These are phyloP conservation scores for Siniperca knerii DNA, from an alignment of 2,113 vertebrate species.

Conservation along the genomic window DNA sequence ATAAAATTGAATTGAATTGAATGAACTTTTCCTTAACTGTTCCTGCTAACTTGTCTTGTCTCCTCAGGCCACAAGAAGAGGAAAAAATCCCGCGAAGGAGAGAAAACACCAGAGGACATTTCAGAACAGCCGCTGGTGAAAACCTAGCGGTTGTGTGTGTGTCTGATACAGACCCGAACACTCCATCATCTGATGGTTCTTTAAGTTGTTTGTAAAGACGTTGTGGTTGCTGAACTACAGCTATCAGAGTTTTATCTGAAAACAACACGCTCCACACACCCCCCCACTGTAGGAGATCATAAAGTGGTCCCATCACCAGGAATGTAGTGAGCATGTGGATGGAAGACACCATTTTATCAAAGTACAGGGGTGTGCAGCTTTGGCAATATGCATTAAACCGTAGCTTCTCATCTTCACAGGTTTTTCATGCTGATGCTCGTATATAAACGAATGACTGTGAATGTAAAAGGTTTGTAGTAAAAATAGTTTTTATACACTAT, in stretches of 20 bases:
- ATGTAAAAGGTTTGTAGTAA: slow-evolving; percentile 50
- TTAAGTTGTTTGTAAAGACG: slow-evolving; percentile 41
- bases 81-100: slow-evolving; percentile 86
- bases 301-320: slow-evolving; percentile 8
- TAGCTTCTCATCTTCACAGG: slow-evolving; percentile 24
- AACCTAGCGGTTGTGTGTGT: slow-evolving; percentile 68
- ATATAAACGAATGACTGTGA: slow-evolving; percentile 45
- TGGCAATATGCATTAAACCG: slow-evolving; percentile 11
- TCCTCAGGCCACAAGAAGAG: slow-evolving; percentile 90
- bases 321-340: slow-evolving; percentile 20
- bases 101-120: slow-evolving; percentile 88
- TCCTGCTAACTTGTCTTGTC: background rate
- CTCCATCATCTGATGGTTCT: slow-evolving; percentile 36
- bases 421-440: slow-evolving; percentile 45
- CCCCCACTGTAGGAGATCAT: background rate
- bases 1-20: too few relatives aligned
- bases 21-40: background rate
- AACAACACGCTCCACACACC: background rate
- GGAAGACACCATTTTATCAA: slow-evolving; percentile 22
- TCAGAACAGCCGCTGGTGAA: slow-evolving; percentile 80
- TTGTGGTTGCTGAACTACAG: slow-evolving; percentile 15
- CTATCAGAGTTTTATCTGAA: slow-evolving; percentile 79
- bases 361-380: background rate
- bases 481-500: slow-evolving; percentile 21
- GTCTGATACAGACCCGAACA: background rate